Percentiles rank a stretch among this genome's conserved stretches.
Conservation (phyloP, 2,797 vertebrate genomes). For the Iguana delicatissima region DNA sequence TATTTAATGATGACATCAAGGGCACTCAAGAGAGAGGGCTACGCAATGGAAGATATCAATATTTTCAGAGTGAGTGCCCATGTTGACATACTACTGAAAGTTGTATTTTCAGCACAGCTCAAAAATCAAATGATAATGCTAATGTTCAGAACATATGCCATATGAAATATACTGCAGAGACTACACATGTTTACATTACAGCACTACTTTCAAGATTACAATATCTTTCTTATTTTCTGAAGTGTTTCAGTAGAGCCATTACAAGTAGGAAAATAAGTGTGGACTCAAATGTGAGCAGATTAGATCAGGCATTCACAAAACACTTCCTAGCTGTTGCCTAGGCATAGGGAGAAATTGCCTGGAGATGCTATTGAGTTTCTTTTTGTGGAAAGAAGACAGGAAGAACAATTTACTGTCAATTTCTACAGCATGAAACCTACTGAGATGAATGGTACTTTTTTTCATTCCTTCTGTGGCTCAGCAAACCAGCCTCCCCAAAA, state of each 20-base stretch:
- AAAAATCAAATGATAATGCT: neutral
- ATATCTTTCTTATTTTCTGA: conserved; percentile 13
- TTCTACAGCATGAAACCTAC: neutral
- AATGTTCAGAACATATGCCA: neutral
- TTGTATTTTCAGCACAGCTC: neutral
- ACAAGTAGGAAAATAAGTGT: conserved; percentile 9
- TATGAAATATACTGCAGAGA: neutral
- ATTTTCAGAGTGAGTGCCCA: neutral
- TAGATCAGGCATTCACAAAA: conserved; percentile 18
- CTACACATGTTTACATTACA: conserved; percentile 9
- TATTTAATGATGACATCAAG: neutral
- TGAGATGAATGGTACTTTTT: neutral
- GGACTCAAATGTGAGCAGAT: neutral
- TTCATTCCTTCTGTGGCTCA: neutral
- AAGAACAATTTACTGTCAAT: neutral
- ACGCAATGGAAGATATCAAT: neutral
- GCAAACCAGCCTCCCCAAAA: neutral
- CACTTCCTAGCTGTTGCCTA: conserved; percentile 13
- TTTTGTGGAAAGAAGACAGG: neutral
- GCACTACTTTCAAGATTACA: neutral
- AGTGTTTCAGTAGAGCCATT: conserved; percentile 12
- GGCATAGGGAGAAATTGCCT: neutral
- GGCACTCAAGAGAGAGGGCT: neutral
- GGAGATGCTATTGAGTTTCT: neutral
- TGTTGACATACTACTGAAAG: neutral